Evolutionary conservation across 2,113 vertebrate genomes (phyloP).

Genomic region (Pollimyrus isidori): DNA sequence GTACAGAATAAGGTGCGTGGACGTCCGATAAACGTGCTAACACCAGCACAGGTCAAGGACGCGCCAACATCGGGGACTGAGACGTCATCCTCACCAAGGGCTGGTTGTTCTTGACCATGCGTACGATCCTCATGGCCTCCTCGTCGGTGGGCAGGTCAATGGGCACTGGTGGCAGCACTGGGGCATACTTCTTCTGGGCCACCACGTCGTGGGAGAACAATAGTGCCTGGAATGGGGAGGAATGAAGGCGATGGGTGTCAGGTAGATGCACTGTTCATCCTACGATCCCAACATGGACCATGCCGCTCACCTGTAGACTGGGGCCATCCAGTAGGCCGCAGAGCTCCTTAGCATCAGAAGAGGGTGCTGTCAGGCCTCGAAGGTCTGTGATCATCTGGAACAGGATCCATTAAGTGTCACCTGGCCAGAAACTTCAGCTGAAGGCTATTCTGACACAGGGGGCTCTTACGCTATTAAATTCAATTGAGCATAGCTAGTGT

Average conservation of each 20-base stretch:
- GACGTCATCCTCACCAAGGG: conserved; percentile 72
- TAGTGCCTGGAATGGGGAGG: conserved; percentile 60
- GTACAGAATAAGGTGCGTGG: neutral
- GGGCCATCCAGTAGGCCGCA: conserved; percentile 66
- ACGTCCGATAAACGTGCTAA: neutral
- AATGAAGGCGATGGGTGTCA: neutral
- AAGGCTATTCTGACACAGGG: neutral
- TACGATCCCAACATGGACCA: neutral
- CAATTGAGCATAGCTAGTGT: neutral
- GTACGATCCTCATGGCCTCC: conserved; percentile 85
- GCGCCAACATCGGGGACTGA: neutral
- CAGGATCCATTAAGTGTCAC: neutral
- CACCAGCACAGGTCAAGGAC: neutral
- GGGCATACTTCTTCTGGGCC: conserved; percentile 73
- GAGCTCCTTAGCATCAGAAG: conserved; percentile 74
- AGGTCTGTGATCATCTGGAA: conserved; percentile 54
- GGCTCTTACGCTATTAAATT: neutral
- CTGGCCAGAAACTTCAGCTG: neutral
- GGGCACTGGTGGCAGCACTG: conserved; percentile 77
- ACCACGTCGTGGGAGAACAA: conserved; percentile 84
- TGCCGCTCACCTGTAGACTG: conserved; percentile 71
- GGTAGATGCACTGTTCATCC: neutral
- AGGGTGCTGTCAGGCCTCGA: conserved; percentile 45
- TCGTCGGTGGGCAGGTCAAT: conserved; percentile 79
- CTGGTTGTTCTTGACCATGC: conserved; percentile 94